Evolutionary conservation across 2,797 vertebrate species (phyloP), one percentile per base, ranked within the genome.

Genomic region (Bufotes viridis): DNA sequence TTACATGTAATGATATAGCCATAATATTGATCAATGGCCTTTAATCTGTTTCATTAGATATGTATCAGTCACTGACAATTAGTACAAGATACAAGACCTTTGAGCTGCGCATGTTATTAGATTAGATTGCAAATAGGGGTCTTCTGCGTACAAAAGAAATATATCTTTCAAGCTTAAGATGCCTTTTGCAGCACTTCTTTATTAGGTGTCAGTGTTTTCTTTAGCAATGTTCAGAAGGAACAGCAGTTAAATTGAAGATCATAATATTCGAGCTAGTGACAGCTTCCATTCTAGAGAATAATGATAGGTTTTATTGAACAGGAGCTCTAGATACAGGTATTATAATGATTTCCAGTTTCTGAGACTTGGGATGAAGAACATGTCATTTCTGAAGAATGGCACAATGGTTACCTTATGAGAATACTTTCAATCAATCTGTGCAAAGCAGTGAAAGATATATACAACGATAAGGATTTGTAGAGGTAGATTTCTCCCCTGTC

Each of bases 301-400:
- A 85, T 76, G 72, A 85, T 85, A 78, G 83, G 70, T 75, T 85
- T 85, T 85, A 85, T 85, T 78, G 83, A 85, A 85, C 72, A 76
- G 49, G 84, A 78, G 58, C 84, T 85, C 74, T 78, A 78, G 84
- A 85, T 85, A 85, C 74, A 85, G 84, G 85, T 86, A 80, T 86
- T 78, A 80, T 86, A 80, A 80, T 86, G 76, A 86, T 86, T 80
- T 80, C 85, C 75, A 79, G 85, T 86, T 80, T 55, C 85, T 70
- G 61, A 79, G 85, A 85, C 58, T 86, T 78, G 63, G 78, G 85
- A 79, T 86, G 76, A 70, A 58, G 75, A 79, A 57, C 53, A 80
- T 86, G 85, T 69, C 85, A 86, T 80, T 78, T 86, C 76, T 86
- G 85, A 86, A 79, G 76, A 86, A 79, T 80, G 42, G 76, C 85